These are phyloP conservation scores for Cyprinus carpio DNA, from an alignment of 2,113 vertebrate species.

Conservation along the genomic window DNA sequence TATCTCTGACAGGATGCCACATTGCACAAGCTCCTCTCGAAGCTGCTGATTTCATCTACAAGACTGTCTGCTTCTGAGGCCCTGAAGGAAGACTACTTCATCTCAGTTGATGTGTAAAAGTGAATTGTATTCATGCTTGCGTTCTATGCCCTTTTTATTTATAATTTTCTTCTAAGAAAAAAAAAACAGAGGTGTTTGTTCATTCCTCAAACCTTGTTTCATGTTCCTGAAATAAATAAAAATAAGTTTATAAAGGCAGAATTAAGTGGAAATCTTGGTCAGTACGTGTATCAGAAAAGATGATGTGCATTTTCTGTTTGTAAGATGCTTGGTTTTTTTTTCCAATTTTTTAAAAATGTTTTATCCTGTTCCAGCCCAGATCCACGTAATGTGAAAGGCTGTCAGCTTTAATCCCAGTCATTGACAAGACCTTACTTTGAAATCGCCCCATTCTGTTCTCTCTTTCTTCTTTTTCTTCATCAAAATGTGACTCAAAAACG, in stretches of 20 bases:
- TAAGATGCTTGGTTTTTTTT: background rate
- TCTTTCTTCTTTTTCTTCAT: background rate
- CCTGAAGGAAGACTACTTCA: slow-evolving; percentile 57
- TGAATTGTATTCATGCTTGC: background rate
- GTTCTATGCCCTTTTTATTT: background rate
- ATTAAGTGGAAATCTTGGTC: background rate
- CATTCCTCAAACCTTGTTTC: background rate
- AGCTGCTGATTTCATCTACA: slow-evolving; percentile 52
- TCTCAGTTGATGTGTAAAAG: background rate
- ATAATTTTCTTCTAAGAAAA: background rate
- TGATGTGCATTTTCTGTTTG: background rate
- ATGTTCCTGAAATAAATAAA: slow-evolving; percentile 2
- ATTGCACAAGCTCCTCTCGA: slow-evolving; percentile 54
- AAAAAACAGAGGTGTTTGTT: slow-evolving; percentile 2
- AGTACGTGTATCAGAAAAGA: background rate
- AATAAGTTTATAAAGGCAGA: slow-evolving; percentile 18
- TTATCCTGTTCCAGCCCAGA: background rate
- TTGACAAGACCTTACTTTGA: background rate
- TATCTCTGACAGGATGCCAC: slow-evolving; percentile 48
- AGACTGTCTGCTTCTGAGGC: slow-evolving; percentile 51
- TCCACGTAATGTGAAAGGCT: background rate
- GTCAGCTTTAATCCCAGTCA: background rate
- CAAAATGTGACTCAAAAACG: background rate
- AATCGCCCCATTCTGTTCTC: background rate
- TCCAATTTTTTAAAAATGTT: background rate